phyloP scores from a whole-genome alignment of 2,113 vertebrate genomes.

The Arizona elegans region DNA sequence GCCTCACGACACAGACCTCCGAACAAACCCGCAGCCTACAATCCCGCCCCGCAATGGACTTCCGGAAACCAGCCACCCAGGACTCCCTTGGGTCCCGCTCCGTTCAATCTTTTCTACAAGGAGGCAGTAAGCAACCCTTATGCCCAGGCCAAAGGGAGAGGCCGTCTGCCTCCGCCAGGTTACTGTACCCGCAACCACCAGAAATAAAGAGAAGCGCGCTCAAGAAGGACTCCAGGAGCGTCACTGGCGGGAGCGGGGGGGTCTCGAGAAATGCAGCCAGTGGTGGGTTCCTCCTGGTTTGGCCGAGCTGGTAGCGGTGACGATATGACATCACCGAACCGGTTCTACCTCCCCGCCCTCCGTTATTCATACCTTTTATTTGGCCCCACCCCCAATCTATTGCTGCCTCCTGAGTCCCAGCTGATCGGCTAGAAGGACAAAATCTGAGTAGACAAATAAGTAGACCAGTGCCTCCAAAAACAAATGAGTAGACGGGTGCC shows the following conservation, averaged over 20 bases:
- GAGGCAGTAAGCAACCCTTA: neutral
- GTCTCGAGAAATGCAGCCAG: neutral
- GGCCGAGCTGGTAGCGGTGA: too few relatives aligned
- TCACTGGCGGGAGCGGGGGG: too few relatives aligned
- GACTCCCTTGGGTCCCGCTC: rapidly evolving
- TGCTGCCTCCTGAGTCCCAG: too few relatives aligned
- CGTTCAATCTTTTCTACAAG: rapidly evolving
- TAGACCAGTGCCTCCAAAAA: too few relatives aligned
- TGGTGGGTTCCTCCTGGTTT: too few relatives aligned
- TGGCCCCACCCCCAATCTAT: too few relatives aligned
- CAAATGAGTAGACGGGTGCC: too few relatives aligned
- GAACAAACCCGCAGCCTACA: neutral
- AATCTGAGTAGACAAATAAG: too few relatives aligned
- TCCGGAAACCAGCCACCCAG: neutral
- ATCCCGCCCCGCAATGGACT: rapidly evolving
- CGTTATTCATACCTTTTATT: too few relatives aligned
- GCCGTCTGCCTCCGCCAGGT: neutral
- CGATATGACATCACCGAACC: too few relatives aligned
- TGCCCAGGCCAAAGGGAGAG: neutral
- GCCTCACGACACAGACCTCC: neutral
- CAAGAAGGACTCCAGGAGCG: rapidly evolving
- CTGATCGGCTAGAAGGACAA: too few relatives aligned
- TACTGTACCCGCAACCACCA: rapidly evolving
- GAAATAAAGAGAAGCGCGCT: constrained; percentile 21
- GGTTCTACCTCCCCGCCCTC: too few relatives aligned